Conservation (phyloP, 2,113 vertebrate species). For the Cheilinus undulatus region DNA sequence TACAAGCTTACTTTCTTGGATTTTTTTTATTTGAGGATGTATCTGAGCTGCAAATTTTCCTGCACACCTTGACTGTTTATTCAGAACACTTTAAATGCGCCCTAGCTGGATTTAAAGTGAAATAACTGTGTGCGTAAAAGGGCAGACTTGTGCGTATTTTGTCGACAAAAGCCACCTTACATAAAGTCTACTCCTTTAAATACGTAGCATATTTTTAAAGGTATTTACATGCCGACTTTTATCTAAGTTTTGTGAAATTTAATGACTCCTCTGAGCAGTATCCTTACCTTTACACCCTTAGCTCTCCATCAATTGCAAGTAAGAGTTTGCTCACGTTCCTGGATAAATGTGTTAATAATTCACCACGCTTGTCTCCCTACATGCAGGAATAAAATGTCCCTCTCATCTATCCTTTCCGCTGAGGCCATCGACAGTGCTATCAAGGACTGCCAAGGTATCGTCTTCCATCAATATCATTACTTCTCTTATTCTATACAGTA, state of each 20-base stretch:
- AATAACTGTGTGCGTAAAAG: too few species aligned
- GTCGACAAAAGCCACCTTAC: too few species aligned
- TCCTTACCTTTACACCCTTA: conserved; percentile 16
- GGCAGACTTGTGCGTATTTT: too few species aligned
- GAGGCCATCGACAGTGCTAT: conserved; percentile 93
- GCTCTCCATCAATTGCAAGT: conserved; percentile 27
- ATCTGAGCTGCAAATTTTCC: too few species aligned
- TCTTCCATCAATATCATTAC: conserved; percentile 67
- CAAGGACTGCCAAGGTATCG: conserved; percentile 97
- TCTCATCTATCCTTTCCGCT: conserved; percentile 91
- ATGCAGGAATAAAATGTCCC: conserved; percentile 91
- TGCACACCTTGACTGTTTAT: too few species aligned
- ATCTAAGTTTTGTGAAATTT: not conserved
- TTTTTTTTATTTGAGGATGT: too few species aligned
- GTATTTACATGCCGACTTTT: not conserved
- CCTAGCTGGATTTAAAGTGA: too few species aligned
- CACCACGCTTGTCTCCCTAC: conserved; percentile 53
- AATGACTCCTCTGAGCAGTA: not conserved
- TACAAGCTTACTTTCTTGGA: too few species aligned
- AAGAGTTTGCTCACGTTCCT: conserved; percentile 18
- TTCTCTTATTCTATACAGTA: conserved; percentile 37
- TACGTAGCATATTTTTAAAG: accelerated
- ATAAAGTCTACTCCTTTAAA: not conserved
- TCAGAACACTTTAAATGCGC: too few species aligned
- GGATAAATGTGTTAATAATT: conserved; percentile 72